Evolutionary conservation across 2,888 invertebrate genomes (phyloP).

Genomic region (Omphaloscelis lunosa): DNA sequence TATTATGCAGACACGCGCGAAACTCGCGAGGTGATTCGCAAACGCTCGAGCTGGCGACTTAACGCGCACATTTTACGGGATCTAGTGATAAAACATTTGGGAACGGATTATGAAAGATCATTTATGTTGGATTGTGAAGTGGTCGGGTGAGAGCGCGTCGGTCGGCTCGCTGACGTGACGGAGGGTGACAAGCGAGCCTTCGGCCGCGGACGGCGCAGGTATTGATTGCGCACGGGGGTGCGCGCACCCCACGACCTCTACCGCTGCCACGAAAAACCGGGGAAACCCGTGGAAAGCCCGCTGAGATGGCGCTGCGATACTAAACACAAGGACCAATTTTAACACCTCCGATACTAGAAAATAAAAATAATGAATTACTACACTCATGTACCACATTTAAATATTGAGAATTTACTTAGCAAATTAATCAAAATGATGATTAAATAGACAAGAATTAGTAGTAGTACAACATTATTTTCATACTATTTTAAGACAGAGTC

Average conservation of each 20-base stretch:
- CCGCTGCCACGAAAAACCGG: conserved; percentile 71
- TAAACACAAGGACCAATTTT: conserved; percentile 30
- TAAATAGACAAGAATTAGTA: not conserved
- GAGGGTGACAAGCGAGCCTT: conserved; percentile 82
- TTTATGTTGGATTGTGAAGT: conserved; percentile 61
- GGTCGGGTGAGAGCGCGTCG: conserved; percentile 72
- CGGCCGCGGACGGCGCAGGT: conserved; percentile 80
- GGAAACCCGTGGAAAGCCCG: conserved; percentile 79
- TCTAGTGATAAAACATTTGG: conserved; percentile 58
- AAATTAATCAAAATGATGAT: not conserved
- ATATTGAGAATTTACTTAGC: conserved; percentile 3
- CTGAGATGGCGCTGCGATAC: conserved; percentile 80
- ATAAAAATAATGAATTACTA: conserved; percentile 12
- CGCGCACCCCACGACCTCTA: conserved; percentile 81
- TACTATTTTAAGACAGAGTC: not conserved
- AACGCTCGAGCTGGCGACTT: conserved; percentile 58
- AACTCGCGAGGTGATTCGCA: conserved; percentile 39
- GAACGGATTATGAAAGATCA: conserved; percentile 66
- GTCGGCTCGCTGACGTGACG: conserved; percentile 80
- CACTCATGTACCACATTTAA: not conserved
- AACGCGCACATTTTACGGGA: conserved; percentile 74
- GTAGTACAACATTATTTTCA: not conserved
- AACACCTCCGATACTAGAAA: conserved; percentile 11
- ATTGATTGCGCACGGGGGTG: conserved; percentile 85
- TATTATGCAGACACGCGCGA: conserved; percentile 69